These are phyloP conservation scores for Pseudomugil gertrudae DNA, from an alignment of 2,797 vertebrate genomes.

Conservation along the genomic window DNA sequence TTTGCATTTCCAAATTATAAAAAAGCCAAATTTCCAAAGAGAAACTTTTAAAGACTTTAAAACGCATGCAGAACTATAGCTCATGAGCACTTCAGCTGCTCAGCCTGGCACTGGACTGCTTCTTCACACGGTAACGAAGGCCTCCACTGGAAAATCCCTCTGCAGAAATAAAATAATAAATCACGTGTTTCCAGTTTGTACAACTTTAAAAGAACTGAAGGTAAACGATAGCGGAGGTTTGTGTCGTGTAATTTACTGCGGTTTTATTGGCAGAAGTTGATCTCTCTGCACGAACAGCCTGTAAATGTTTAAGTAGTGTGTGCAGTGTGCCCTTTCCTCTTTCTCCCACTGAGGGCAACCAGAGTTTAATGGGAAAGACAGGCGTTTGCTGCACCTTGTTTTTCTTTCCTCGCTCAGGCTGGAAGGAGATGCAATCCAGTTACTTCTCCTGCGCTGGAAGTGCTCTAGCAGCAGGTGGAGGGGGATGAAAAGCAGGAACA, in stretches of 20 bases:
- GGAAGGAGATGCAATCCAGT: constrained; percentile 41
- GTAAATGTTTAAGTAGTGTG: constrained; percentile 19
- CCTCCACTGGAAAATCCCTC: not conserved
- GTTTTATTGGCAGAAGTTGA: not conserved
- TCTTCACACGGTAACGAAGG: not conserved
- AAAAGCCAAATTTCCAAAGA: not conserved
- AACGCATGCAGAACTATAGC: not conserved
- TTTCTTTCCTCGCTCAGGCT: constrained; percentile 44
- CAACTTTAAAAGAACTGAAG: not conserved
- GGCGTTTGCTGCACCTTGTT: constrained; percentile 43
- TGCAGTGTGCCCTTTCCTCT: not conserved
- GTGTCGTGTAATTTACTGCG: not conserved
- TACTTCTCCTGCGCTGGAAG: constrained; percentile 45
- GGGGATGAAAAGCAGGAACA: constrained; percentile 69
- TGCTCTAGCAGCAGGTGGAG: constrained; percentile 60
- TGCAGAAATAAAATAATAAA: not conserved
- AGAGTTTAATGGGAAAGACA: constrained; percentile 73
- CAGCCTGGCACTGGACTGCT: not conserved
- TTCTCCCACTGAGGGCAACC: constrained; percentile 40
- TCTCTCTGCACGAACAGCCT: not conserved
- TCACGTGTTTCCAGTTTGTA: not conserved
- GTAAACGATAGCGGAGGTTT: not conserved
- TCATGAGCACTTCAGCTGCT: not conserved
- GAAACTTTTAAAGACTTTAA: not conserved
- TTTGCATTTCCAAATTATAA: not conserved